Percentiles rank a stretch among this genome's conserved stretches.
phyloP scores from a whole-genome alignment of 2,113 vertebrate species.

The Orycteropus afer region DNA sequence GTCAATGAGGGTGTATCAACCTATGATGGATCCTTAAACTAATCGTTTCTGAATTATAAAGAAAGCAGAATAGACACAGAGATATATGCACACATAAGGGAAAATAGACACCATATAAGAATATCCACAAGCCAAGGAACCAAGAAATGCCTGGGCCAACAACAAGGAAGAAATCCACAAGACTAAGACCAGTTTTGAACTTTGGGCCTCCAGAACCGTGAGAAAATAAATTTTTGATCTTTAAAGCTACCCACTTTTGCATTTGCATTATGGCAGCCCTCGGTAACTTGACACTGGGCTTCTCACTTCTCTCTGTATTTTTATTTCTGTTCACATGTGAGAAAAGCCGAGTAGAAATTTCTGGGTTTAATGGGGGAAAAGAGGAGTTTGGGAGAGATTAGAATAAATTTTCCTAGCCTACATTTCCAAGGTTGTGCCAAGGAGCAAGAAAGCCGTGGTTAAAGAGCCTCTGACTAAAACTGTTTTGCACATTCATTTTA shows the following conservation, averaged over 20 bases:
- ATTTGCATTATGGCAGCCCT: too few species aligned
- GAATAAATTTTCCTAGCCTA: conserved; percentile 26
- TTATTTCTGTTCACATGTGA: not conserved
- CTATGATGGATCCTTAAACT: not conserved
- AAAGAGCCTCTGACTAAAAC: conserved; percentile 3
- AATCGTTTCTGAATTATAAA: not conserved
- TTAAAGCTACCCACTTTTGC: not conserved
- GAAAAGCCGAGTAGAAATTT: conserved; percentile 34
- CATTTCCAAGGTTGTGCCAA: conserved; percentile 2
- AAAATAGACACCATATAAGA: not conserved
- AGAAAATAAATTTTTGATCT: not conserved
- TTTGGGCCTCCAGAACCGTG: not conserved
- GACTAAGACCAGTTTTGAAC: not conserved
- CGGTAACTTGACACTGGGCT: not conserved
- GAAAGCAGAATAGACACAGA: not conserved
- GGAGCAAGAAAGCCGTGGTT: not conserved
- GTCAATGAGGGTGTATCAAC: not conserved
- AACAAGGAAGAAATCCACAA: not conserved
- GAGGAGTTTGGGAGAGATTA: not conserved
- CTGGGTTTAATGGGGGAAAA: not conserved
- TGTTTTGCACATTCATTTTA: conserved; percentile 35
- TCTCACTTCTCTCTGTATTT: not conserved
- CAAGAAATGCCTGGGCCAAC: not conserved
- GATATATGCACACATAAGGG: not conserved
- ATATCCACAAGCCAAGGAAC: not conserved